A percentile compares a stretch with the other conserved stretches of the same genome.
Evolutionary conservation across 2,888 invertebrate genomes (phyloP).

Genomic region (Orthosia cruda): DNA sequence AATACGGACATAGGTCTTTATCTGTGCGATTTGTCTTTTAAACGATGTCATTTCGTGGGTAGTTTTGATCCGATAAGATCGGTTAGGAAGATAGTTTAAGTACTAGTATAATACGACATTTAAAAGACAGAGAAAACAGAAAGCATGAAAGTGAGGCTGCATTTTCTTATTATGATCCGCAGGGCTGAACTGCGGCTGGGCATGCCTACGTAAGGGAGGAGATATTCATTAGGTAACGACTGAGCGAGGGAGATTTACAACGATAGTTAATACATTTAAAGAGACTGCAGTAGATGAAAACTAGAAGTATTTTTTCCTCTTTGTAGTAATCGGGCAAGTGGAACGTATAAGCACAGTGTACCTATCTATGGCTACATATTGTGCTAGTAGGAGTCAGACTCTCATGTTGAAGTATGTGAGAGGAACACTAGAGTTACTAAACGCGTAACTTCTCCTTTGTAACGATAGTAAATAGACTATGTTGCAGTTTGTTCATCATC

Average conservation of each 20-base stretch:
- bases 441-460: constrained; percentile 21
- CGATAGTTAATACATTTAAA: constrained; percentile 5
- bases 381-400: background rate
- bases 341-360: background rate
- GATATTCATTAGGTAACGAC: constrained; percentile 29
- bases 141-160: background rate
- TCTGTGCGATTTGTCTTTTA: constrained; percentile 53
- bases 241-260: constrained; percentile 24
- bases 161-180: constrained; percentile 24
- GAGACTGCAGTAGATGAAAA: constrained; percentile 9
- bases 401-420: background rate
- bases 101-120: background rate
- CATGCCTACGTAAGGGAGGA: constrained; percentile 5
- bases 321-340: background rate
- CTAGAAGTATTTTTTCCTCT: constrained; percentile 7
- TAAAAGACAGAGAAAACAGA: background rate
- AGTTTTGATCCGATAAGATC: constrained; percentile 34
- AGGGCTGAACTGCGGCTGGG: background rate
- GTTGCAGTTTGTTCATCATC: constrained; percentile 21
- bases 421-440: constrained; percentile 17
- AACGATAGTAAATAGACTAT: constrained; percentile 14
- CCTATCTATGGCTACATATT: background rate
- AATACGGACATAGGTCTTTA: constrained; percentile 36
- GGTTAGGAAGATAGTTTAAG: constrained; percentile 12
- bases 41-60: constrained; percentile 41